Evolutionary conservation across 92 coral and sea anemone species (phyloP), one percentile per base, ranked within the genome.

Genomic region (Pocillopora grandis): DNA sequence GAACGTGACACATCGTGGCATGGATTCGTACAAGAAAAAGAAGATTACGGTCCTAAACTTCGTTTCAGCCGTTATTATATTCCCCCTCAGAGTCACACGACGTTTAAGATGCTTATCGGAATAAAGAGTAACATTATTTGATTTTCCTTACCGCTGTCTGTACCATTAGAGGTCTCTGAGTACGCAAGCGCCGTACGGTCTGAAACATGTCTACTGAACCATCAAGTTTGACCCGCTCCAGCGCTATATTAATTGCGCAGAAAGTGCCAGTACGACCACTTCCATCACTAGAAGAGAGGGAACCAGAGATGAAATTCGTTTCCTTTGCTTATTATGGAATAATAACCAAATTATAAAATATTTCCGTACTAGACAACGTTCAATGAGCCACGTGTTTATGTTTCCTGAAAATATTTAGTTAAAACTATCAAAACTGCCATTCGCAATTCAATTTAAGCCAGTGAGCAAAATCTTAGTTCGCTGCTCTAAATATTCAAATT

Each of bases 201-300:
- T 92, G 94, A 85, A 92, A 91, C 92, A 97, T 87, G 80, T 97
- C 99, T 35, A 97, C 80, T 27, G 95, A 91, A 12, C 91, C 92
- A 48, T 97, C 99, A 52, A 94, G 76, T 60, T 94, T 94, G 75
- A 92, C 99, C 63, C 99, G 90, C 74, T 97, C 99, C 23, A 97
- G 76, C 76, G 97, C 96, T 23, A 93, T 89, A 19, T 88, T 92
- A 62, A 94, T 81, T 31, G 99, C 99, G 75, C 98, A 97, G 86
- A 97, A 92, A 61, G 98, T 92, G 12, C 99, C 99, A 0, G 99
- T 92, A 56, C 99, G 98, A 59, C 99, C 99, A 61, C 98, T 91
- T 33, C 99, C 99, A 89, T 97, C 98, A 72, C 99, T 97, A 61
- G 56, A 20, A 15, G 72, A 75, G 62, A 71, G 19, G 27, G 62